Evolutionary conservation across 1,140 invertebrate species (phyloP).

Genomic region (Semibalanus balanoides): DNA sequence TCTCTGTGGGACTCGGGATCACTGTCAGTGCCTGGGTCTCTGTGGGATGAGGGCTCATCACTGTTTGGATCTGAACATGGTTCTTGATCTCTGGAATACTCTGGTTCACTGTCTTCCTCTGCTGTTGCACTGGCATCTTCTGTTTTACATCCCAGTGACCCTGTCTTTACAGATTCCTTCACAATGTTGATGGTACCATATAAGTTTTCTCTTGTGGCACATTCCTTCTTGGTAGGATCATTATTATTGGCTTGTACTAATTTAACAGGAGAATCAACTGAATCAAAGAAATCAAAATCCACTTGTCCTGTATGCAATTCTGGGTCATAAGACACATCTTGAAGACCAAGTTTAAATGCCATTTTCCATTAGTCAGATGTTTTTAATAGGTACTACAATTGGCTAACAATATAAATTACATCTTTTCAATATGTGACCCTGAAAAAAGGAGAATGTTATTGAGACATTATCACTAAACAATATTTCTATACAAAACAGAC

Average conservation of each 20-base stretch:
- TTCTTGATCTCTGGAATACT: too few relatives aligned
- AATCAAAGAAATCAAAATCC: neutral
- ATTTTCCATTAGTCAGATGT: neutral
- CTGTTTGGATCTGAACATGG: neutral
- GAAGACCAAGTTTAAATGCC: neutral
- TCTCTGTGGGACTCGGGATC: neutral
- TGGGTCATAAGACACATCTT: neutral
- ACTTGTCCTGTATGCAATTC: neutral
- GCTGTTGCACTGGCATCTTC: neutral
- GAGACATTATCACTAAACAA: too few relatives aligned
- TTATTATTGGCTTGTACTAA: neutral
- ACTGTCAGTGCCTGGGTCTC: neutral
- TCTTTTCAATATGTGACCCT: too few relatives aligned
- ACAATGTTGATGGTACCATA: neutral
- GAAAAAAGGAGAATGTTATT: too few relatives aligned
- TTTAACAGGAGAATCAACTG: neutral
- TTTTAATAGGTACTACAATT: too few relatives aligned
- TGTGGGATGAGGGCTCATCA: neutral
- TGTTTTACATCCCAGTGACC: neutral
- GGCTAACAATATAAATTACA: too few relatives aligned
- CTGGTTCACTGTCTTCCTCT: neutral
- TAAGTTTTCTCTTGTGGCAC: neutral
- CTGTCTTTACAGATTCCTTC: neutral
- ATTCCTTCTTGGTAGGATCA: neutral
- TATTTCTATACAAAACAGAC: too few relatives aligned